Conservation (phyloP, 2,797 vertebrate species). For the Podargus strigoides region DNA sequence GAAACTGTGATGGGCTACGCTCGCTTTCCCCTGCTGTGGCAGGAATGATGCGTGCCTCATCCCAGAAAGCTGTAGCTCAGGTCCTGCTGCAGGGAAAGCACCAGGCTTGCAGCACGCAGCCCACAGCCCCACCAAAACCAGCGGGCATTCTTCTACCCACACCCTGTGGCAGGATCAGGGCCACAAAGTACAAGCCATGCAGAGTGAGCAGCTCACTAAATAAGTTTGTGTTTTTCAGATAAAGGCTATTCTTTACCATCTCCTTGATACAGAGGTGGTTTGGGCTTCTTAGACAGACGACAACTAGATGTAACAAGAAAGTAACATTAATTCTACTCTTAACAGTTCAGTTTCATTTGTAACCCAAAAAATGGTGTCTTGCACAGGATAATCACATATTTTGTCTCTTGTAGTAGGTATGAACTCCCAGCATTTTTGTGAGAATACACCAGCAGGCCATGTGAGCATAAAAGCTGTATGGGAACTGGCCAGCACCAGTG, state of each 20-base stretch:
- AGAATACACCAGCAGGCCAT: fast-evolving
- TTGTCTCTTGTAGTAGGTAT: background rate
- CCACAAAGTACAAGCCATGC: background rate
- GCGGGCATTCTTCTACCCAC: background rate
- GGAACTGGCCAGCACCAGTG: background rate
- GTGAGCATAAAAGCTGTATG: background rate
- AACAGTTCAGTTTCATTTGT: background rate
- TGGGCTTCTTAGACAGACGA: background rate
- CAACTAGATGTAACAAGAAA: background rate
- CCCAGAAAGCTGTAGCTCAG: background rate
- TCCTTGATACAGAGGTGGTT: background rate
- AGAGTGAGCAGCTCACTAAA: background rate
- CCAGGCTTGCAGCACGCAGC: background rate
- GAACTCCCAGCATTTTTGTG: background rate
- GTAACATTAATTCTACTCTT: background rate
- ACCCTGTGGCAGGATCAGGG: background rate
- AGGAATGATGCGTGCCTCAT: background rate
- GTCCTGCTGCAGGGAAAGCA: background rate
- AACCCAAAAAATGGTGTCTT: background rate
- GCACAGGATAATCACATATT: background rate
- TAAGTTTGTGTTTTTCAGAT: background rate
- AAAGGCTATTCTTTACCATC: background rate
- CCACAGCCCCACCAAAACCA: background rate
- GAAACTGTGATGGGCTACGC: background rate
- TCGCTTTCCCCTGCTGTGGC: background rate